phyloP scores from a whole-genome alignment of 1,140 invertebrate genomes.

The Drosophila tsacasi region DNA sequence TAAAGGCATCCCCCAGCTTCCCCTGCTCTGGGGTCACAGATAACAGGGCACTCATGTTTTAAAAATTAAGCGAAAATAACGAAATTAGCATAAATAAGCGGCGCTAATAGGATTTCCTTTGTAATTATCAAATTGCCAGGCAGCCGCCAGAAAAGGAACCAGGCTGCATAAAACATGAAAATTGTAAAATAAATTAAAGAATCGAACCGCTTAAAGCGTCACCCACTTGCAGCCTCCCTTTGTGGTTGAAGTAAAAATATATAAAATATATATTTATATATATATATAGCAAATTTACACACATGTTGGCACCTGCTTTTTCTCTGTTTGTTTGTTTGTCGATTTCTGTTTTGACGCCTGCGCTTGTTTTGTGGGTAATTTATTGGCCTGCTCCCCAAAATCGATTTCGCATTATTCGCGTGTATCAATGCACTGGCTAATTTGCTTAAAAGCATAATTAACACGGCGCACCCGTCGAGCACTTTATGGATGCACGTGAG shows the following conservation, averaged over 20 bases:
- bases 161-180: constrained; percentile 24
- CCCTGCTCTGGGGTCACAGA: constrained; percentile 28
- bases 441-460: constrained; percentile 83
- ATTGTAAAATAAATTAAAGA: constrained; percentile 51
- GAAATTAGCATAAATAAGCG: constrained; percentile 78
- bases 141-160: constrained; percentile 9
- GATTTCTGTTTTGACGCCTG: constrained; percentile 49
- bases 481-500: constrained; percentile 68
- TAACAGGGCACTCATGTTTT: constrained; percentile 73
- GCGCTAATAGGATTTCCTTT: constrained; percentile 76
- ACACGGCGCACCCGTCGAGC: constrained; percentile 40
- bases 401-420: constrained; percentile 75
- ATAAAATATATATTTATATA: not conserved
- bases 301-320: constrained; percentile 47
- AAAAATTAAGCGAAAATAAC: constrained; percentile 74
- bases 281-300: constrained; percentile 20
- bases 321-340: constrained; percentile 13
- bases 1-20: constrained; percentile 57
- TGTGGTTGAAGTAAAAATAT: constrained; percentile 6
- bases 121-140: constrained; percentile 77
- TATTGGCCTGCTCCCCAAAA: constrained; percentile 65
- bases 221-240: not conserved
- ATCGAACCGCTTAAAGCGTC: constrained; percentile 29
- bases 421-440: constrained; percentile 75
- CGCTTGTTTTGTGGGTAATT: constrained; percentile 62